phyloP scores from a whole-genome alignment of 1,140 invertebrate genomes.

The Drosophila parabipectinata region DNA sequence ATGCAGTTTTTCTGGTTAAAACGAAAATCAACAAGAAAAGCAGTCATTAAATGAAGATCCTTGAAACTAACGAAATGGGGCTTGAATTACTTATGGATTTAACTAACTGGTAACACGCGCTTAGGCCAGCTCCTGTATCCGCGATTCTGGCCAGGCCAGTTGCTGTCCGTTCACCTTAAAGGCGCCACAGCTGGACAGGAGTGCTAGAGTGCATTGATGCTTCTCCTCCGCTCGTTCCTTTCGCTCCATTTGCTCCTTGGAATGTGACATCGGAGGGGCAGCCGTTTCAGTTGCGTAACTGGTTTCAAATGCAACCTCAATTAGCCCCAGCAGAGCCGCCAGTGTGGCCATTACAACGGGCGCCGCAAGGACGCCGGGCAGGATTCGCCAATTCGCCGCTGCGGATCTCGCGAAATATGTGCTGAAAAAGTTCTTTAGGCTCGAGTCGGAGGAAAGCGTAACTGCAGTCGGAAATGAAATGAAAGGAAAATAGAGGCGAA shows the following conservation, averaged over 20 bases:
- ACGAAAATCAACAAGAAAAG: slow-evolving; percentile 37
- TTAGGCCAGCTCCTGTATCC: slow-evolving; percentile 37
- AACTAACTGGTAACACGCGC: slow-evolving; percentile 52
- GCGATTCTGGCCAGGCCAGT: slow-evolving; percentile 47
- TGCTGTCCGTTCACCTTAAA: slow-evolving; percentile 43
- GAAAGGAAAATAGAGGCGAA: slow-evolving; percentile 20
- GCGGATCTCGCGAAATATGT: slow-evolving; percentile 64
- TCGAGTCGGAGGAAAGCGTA: slow-evolving; percentile 76
- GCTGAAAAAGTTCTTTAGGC: slow-evolving; percentile 75
- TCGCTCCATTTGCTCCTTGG: slow-evolving; percentile 16
- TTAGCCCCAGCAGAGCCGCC: slow-evolving; percentile 42
- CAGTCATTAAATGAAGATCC: slow-evolving; percentile 31
- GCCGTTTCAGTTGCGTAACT: slow-evolving; percentile 7
- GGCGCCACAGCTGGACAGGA: slow-evolving; percentile 47
- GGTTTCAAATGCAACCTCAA: slow-evolving; percentile 27
- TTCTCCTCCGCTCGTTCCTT: slow-evolving; percentile 10
- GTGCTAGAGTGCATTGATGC: slow-evolving; percentile 12
- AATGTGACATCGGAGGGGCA: slow-evolving; percentile 22
- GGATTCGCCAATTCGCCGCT: slow-evolving; percentile 43
- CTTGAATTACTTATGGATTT: slow-evolving; percentile 36
- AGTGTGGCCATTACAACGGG: slow-evolving; percentile 45
- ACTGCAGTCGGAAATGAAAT: slow-evolving; percentile 55
- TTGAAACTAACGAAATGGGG: slow-evolving; percentile 25
- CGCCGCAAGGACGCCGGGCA: slow-evolving; percentile 44
- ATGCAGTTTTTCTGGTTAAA: slow-evolving; percentile 36